phyloP scores from a whole-genome alignment of 2,113 vertebrate genomes.

The Todiramphus saurophagus region DNA sequence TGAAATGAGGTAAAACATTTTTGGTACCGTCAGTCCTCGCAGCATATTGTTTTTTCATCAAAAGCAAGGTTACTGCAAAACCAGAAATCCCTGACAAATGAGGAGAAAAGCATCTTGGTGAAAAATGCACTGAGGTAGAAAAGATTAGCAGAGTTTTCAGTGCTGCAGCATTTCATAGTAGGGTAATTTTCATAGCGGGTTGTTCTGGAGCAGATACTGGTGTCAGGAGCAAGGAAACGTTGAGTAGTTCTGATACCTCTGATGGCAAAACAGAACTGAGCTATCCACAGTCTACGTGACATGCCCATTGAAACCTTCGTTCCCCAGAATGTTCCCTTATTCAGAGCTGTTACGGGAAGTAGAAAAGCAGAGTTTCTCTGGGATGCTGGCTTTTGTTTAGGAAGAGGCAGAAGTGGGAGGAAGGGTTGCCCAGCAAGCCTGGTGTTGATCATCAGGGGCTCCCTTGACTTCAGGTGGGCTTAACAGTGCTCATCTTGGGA shows the following conservation, averaged over 20 bases:
- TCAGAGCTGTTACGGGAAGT: not conserved
- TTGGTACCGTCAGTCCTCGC: not conserved
- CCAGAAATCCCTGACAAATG: not conserved
- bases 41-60: conserved; percentile 18
- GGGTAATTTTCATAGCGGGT: not conserved
- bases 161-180: not conserved
- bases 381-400: not conserved
- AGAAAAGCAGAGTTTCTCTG: not conserved
- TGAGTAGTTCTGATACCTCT: not conserved
- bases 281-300: not conserved
- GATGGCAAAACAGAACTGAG: not conserved
- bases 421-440: not conserved
- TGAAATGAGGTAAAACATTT: not conserved
- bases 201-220: not conserved
- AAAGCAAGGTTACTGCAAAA: not conserved
- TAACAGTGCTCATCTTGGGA: not conserved
- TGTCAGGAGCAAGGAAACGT: not conserved
- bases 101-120: not conserved
- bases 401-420: not conserved
- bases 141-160: not conserved
- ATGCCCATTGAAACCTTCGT: not conserved
- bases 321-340: not conserved
- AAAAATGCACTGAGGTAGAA: conserved; percentile 15
- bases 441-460: not conserved
- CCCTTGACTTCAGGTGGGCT: not conserved